A percentile compares a stretch with the other conserved stretches of the same genome.
Evolutionary conservation across 1,140 invertebrate genomes (phyloP).

Genomic region (Acromyrmex heyeri): DNA sequence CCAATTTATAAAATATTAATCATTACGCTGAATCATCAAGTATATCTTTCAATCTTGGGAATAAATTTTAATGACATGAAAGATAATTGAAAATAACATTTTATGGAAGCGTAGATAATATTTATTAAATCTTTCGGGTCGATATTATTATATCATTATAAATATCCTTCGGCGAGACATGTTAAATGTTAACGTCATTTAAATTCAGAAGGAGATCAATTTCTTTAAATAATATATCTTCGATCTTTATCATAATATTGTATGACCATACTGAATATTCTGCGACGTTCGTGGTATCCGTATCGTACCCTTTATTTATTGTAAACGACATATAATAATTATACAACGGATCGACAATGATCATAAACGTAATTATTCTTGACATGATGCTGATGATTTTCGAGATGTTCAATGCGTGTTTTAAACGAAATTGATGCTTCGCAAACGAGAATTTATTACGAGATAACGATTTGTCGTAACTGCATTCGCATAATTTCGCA

Average conservation of each 20-base stretch:
- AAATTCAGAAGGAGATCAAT: slow-evolving; percentile 40
- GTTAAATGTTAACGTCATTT: slow-evolving; percentile 16
- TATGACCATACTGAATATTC: background rate
- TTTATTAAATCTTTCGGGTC: background rate
- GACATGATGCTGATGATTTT: slow-evolving; percentile 19
- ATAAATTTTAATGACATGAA: slow-evolving; percentile 17
- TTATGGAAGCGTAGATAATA: background rate
- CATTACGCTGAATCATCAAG: background rate
- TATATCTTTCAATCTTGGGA: background rate
- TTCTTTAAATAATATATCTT: slow-evolving; percentile 16
- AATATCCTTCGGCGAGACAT: background rate
- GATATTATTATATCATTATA: slow-evolving; percentile 22
- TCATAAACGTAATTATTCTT: slow-evolving; percentile 23
- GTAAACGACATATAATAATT: slow-evolving; percentile 16
- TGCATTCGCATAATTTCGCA: background rate
- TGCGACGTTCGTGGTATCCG: background rate
- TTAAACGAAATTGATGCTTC: slow-evolving; percentile 27
- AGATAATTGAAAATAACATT: background rate
- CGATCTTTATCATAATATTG: background rate
- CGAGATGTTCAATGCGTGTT: background rate
- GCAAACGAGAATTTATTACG: background rate
- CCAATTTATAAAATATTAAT: background rate
- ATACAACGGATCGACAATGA: slow-evolving; percentile 24
- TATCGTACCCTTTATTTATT: slow-evolving; percentile 1
- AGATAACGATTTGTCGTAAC: background rate